These are phyloP conservation scores for Octodon degus DNA, from an alignment of 2,113 vertebrate species.

Conservation along the genomic window DNA sequence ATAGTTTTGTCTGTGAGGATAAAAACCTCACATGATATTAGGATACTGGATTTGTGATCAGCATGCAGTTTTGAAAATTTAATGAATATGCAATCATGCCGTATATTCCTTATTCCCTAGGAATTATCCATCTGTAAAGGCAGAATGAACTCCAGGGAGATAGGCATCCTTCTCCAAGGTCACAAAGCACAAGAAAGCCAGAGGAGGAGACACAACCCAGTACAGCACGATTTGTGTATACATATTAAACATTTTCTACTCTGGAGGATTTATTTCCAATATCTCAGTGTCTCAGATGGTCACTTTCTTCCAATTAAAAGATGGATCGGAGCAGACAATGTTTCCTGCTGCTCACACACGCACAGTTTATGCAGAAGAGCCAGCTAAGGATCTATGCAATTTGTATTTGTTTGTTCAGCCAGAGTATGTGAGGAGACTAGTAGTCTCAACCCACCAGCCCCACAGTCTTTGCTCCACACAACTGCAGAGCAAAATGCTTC, in stretches of 20 bases:
- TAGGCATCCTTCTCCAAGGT: not conserved
- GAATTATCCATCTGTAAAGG: not conserved
- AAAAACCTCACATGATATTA: not conserved
- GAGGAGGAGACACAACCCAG: too few species aligned
- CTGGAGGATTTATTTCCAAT: not conserved
- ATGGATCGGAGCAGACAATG: not conserved
- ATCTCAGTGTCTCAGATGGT: not conserved
- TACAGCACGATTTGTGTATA: not conserved
- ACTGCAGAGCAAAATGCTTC: not conserved
- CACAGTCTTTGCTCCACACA: not conserved
- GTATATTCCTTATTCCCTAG: not conserved
- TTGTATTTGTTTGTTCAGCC: not conserved
- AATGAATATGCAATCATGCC: not conserved
- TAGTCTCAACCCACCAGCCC: not conserved
- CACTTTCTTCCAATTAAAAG: slow-evolving; percentile 16
- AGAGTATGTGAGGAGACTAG: not conserved
- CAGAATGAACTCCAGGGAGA: not conserved
- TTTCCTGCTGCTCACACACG: not conserved
- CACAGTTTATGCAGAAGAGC: not conserved
- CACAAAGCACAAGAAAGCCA: not conserved
- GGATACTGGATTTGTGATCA: not conserved
- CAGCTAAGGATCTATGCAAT: not conserved
- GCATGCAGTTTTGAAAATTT: not conserved
- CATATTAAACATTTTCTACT: not conserved
- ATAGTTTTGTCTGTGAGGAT: not conserved